phyloP scores from a whole-genome alignment of 2,797 vertebrate genomes.

The Cynodonichthys magdalenae region DNA sequence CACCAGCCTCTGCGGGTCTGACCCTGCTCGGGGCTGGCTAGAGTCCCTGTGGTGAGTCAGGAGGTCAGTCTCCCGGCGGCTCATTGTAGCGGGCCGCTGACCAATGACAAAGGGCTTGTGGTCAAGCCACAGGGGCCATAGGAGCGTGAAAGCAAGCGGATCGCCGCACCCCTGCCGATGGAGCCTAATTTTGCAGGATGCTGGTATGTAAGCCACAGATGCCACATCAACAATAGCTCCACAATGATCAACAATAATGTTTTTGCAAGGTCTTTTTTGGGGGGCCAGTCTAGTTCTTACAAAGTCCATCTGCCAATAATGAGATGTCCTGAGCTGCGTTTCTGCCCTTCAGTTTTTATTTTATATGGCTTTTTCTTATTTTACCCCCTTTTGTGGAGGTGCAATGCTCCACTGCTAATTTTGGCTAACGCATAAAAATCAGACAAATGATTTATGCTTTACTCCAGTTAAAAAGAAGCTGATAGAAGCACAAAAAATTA shows the following conservation, averaged over 20 bases:
- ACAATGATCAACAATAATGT: constrained; percentile 80
- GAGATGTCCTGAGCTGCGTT: constrained; percentile 71
- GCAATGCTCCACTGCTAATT: constrained; percentile 30
- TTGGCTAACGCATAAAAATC: constrained; percentile 40
- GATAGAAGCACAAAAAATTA: no score
- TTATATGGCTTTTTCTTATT: constrained; percentile 48
- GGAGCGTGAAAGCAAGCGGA: constrained; percentile 62
- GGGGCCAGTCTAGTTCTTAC: constrained; percentile 70
- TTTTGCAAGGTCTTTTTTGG: constrained; percentile 80
- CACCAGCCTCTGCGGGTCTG: constrained; percentile 51
- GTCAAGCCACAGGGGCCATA: constrained; percentile 55
- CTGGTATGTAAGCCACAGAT: constrained; percentile 62
- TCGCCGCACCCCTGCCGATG: constrained; percentile 66
- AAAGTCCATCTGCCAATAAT: constrained; percentile 79
- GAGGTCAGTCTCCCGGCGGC: constrained; percentile 68
- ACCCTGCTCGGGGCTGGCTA: constrained; percentile 59
- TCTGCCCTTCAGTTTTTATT: constrained; percentile 72
- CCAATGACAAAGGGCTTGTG: constrained; percentile 71
- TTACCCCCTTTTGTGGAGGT: constrained; percentile 31
- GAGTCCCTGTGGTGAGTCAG: constrained; percentile 66
- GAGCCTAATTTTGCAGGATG: constrained; percentile 78
- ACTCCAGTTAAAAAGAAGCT: neutral
- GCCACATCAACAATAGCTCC: constrained; percentile 63
- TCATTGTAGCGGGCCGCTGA: constrained; percentile 71
- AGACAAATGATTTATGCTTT: no score